These are phyloP conservation scores for Ranitomeya variabilis DNA, from an alignment of 2,113 vertebrate species.

Conservation along the genomic window DNA sequence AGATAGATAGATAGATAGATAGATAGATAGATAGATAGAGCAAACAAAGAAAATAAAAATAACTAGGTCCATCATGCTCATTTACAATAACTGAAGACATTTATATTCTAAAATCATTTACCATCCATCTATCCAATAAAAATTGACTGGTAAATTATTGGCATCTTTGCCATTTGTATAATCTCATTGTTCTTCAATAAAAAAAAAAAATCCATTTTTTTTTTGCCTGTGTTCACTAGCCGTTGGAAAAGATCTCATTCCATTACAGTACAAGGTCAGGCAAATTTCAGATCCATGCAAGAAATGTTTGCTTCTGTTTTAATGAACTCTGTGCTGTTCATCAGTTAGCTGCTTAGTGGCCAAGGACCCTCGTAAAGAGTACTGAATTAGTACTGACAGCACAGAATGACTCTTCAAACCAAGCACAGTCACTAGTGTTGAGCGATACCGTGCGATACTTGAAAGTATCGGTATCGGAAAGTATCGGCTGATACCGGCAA, in stretches of 20 bases:
- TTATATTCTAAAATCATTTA: slow-evolving; percentile 19
- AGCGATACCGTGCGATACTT: no score
- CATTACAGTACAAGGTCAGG: slow-evolving; percentile 31
- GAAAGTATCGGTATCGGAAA: no score
- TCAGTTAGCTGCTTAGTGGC: slow-evolving; percentile 11
- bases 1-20: no score
- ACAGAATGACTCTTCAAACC: no score
- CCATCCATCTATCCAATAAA: slow-evolving; percentile 37
- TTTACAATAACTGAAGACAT: slow-evolving; percentile 13
- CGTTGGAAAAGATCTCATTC: slow-evolving; percentile 32
- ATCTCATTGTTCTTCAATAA: slow-evolving; percentile 25
- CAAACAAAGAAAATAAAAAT: not conserved
- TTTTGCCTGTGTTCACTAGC: slow-evolving; percentile 4
- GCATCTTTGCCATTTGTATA: slow-evolving; percentile 18
- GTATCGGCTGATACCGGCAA: no score
- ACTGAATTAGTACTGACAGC: no score
- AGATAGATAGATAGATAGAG: not conserved
- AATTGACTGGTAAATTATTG: slow-evolving; percentile 28
- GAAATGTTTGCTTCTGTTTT: slow-evolving; percentile 20
- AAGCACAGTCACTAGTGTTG: no score
- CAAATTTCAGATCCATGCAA: not conserved
- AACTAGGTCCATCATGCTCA: not conserved
- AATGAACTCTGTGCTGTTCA: slow-evolving; percentile 4
- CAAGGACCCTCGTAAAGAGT: not conserved
- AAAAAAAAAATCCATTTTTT: slow-evolving; percentile 35